phyloP scores from a whole-genome alignment of 92 coral and sea anemone genomes.

The Zoanthus gigantus region DNA sequence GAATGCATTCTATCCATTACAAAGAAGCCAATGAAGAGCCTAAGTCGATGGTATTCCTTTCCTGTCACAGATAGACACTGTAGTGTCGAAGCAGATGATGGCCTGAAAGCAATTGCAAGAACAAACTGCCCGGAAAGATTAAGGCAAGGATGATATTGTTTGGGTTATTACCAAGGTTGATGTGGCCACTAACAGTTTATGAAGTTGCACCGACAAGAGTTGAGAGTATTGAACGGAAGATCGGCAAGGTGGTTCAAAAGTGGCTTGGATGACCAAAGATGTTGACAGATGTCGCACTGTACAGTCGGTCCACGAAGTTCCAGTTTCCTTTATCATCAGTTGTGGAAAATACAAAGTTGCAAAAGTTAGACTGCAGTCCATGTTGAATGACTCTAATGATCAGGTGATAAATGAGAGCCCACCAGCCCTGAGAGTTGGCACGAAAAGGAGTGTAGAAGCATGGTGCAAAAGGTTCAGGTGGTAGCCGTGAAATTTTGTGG shows the following conservation, averaged over 20 bases:
- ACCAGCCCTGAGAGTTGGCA: constrained; percentile 33
- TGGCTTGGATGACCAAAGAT: constrained; percentile 39
- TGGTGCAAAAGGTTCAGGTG: constrained; percentile 28
- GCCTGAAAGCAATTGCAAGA: too few relatives aligned
- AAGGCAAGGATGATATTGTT: too few relatives aligned
- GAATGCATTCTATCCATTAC: background rate
- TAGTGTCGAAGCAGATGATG: too few relatives aligned
- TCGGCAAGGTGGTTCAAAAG: background rate
- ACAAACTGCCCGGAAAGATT: too few relatives aligned
- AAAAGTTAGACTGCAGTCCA: background rate
- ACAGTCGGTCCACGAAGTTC: background rate
- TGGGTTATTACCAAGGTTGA: too few relatives aligned
- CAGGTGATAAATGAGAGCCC: constrained; percentile 7
- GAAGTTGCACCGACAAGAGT: constrained; percentile 40
- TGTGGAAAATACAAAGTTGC: background rate
- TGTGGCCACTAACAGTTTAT: background rate
- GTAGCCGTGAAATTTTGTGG: too few relatives aligned
- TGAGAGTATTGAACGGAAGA: constrained; percentile 9
- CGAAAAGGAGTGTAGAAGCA: constrained; percentile 30
- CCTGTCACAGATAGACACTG: too few relatives aligned
- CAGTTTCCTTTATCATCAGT: constrained; percentile 17
- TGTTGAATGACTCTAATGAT: constrained; percentile 9
- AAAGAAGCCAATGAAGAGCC: background rate
- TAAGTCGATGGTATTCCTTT: background rate
- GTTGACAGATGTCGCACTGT: constrained; percentile 11